Evolutionary conservation across 2,888 invertebrate species (phyloP).

Genomic region (Heteropelma amictum): DNA sequence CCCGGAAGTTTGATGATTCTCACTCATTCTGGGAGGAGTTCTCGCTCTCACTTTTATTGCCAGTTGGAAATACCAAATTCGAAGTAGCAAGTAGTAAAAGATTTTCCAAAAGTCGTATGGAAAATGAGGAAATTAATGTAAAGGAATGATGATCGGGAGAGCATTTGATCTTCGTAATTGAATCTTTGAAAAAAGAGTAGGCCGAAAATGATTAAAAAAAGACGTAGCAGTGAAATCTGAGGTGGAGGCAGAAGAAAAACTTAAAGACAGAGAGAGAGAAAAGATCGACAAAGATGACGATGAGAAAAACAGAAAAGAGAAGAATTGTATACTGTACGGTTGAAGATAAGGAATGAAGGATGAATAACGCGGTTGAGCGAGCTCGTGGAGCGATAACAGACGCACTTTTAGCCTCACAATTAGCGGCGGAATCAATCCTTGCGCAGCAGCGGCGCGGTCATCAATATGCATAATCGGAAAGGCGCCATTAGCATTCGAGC

Average conservation of each 20-base stretch:
- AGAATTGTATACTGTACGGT: slow-evolving; percentile 50
- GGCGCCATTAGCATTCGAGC: slow-evolving; percentile 65
- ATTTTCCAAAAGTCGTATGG: background rate
- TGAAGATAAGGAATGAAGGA: slow-evolving; percentile 54
- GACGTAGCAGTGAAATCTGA: slow-evolving; percentile 25
- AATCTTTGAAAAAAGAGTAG: slow-evolving; percentile 38
- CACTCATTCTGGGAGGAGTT: no score
- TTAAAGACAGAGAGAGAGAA: slow-evolving; percentile 20
- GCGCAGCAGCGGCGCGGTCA: slow-evolving; percentile 58
- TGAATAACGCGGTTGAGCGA: slow-evolving; percentile 58
- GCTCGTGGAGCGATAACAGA: slow-evolving; percentile 60
- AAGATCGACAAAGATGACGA: slow-evolving; percentile 22
- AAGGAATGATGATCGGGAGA: slow-evolving; percentile 41
- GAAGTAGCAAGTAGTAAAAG: background rate
- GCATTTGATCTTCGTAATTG: slow-evolving; percentile 49
- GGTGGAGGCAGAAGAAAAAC: background rate
- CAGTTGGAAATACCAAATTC: background rate
- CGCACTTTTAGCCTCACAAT: slow-evolving; percentile 68
- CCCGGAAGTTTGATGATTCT: no score
- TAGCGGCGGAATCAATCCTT: slow-evolving; percentile 70
- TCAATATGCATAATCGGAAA: slow-evolving; percentile 69
- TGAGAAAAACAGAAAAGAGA: slow-evolving; percentile 30
- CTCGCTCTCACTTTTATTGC: no score
- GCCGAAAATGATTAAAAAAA: slow-evolving; percentile 33
- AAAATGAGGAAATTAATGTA: slow-evolving; percentile 27